Percentiles rank a stretch among this genome's conserved stretches.
These are phyloP conservation scores for Bellardia pandia DNA, from an alignment of 2,888 invertebrate genomes.

Conservation along the genomic window DNA sequence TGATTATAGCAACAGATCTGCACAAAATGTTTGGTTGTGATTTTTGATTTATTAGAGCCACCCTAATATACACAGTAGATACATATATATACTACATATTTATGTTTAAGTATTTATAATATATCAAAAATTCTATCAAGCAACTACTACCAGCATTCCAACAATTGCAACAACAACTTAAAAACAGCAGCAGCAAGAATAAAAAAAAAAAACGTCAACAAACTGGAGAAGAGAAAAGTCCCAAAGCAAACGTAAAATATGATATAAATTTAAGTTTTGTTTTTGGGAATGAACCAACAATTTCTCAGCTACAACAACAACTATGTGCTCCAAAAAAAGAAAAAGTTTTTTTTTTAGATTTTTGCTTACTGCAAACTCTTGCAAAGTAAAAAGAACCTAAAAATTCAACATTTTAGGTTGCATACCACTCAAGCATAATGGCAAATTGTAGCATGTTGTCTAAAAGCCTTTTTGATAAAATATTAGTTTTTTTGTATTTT, in stretches of 20 bases:
- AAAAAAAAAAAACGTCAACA: background rate
- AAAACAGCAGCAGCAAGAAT: slow-evolving; percentile 4
- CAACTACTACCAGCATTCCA: background rate
- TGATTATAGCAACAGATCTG: too few relatives aligned
- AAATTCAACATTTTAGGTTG: slow-evolving; percentile 52
- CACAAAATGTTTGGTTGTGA: too few relatives aligned
- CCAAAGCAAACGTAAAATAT: slow-evolving; percentile 81
- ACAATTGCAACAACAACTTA: slow-evolving; percentile 1
- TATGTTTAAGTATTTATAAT: slow-evolving; percentile 29
- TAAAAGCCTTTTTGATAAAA: slow-evolving; percentile 71
- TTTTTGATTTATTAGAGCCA: too few relatives aligned
- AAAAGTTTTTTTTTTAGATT: background rate
- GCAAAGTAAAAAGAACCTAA: slow-evolving; percentile 28
- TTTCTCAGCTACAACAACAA: slow-evolving; percentile 23
- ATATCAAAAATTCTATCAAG: slow-evolving; percentile 9
- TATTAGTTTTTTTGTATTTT: slow-evolving; percentile 36
- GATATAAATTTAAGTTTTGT: slow-evolving; percentile 78
- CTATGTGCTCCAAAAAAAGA: background rate
- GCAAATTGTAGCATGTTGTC: slow-evolving; percentile 71
- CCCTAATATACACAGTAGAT: background rate
- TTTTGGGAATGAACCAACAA: slow-evolving; percentile 27
- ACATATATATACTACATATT: background rate
- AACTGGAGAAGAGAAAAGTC: slow-evolving; percentile 70
- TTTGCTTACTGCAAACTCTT: slow-evolving; percentile 12
- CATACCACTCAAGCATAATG: slow-evolving; percentile 64